Base-by-base conservation (phyloP, 2,888 invertebrate genomes). In the Pardosa pseudoannulata region DNA sequence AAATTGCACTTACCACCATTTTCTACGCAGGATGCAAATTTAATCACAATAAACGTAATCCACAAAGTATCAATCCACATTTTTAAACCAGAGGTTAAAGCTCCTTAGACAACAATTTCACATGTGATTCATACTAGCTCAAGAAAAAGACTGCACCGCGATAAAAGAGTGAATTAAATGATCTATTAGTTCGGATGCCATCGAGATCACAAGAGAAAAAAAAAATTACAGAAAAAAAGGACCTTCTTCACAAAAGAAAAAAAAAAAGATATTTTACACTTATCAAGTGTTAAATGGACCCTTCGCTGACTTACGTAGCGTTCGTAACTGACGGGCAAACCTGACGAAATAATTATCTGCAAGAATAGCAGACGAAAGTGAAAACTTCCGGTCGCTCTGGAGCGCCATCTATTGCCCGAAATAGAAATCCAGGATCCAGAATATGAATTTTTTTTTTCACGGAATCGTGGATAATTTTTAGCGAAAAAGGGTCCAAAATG, bases 341-440 rank as follows among this genome's bases (percentile, higher is more conserved):
- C 56, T 56, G 56, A 56, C 23, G 56, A 23, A 56, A 56, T 56
- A 56, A 56, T 56, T 56, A 56, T 56, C 56, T 56, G 23, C n/a
- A 23, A 56, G 56, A 56, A 56, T 19, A 56, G 56, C 56, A 56
- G 56, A 56, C 56, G 56, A 56, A 56, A 16, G 5, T 19, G 19
- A 56, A 56, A 56, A 56, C 56, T 56, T 56, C 56, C 56, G 56
- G 23, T 23, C 23, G 23, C 5, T 56, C 23, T 6, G 1, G 36
- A 6, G 56, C 56, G 56, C 56, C 56, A 56, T 23, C 56, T 56
- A 23, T 56, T 23, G 23, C 3, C 1, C 5, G 56, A 56, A 16
- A 3, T 2, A 23, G 23, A 23, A n/a, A 56, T 23, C 41, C 0
- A 6, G 3, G 2, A 23, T 2, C 5, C 3, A 6, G 56, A 56